Conservation (phyloP, 2,797 vertebrate genomes). For the Graptemys geographica region DNA sequence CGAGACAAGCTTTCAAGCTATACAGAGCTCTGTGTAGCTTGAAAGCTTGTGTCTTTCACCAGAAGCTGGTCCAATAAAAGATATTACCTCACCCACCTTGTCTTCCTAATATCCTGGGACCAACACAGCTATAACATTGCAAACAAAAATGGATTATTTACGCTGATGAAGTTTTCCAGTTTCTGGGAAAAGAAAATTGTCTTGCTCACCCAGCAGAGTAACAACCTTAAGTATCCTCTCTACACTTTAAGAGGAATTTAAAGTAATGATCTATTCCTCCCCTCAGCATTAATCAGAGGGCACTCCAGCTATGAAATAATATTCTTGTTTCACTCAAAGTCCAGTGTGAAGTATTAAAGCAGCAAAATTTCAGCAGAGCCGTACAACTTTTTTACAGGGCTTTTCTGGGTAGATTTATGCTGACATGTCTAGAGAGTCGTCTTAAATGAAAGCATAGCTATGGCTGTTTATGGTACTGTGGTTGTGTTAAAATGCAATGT, state of each 20-base stretch:
- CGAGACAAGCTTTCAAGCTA: neutral
- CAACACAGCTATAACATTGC: neutral
- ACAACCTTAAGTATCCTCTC: neutral
- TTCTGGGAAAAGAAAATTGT: conserved; percentile 35
- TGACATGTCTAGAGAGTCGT: neutral
- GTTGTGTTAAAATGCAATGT: neutral
- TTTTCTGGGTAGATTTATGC: accelerated
- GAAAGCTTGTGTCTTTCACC: neutral
- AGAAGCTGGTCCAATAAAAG: neutral
- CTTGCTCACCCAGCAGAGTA: neutral
- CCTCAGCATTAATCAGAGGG: neutral
- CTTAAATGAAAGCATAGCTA: neutral
- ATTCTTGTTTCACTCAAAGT: neutral
- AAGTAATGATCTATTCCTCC: neutral
- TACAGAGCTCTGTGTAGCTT: neutral
- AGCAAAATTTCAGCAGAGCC: neutral
- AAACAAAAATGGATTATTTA: conserved; percentile 17
- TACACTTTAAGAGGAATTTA: neutral
- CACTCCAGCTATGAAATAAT: neutral
- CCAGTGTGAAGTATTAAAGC: neutral
- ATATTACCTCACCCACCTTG: neutral
- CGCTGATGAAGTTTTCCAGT: conserved; percentile 46
- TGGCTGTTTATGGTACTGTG: accelerated
- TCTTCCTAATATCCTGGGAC: neutral
- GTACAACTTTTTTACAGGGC: neutral